Evolutionary conservation across 2,113 vertebrate species (phyloP).

Genomic region (Callorhinus ursinus): DNA sequence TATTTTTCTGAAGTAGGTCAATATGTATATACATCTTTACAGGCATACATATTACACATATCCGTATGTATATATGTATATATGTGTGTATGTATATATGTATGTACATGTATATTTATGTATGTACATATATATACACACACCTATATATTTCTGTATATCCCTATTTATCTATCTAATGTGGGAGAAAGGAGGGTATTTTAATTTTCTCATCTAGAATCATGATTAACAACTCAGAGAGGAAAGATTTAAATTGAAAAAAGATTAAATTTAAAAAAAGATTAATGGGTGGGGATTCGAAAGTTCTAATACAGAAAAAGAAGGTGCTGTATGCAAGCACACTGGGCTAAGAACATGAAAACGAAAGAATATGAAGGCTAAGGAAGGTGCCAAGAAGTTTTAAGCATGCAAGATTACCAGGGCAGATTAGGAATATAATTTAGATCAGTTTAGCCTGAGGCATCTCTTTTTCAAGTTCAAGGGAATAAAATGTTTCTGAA

Average conservation of each 20-base stretch:
- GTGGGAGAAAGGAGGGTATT: not conserved
- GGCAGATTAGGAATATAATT: constrained; percentile 10
- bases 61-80: not conserved
- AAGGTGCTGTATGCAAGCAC: not conserved
- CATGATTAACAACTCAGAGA: not conserved
- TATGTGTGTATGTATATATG: too few relatives aligned
- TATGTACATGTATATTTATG: not conserved
- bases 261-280: not conserved
- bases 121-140: not conserved
- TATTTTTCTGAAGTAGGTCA: not conserved
- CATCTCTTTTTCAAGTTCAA: constrained; percentile 35
- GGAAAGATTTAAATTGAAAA: not conserved
- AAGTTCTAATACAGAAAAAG: not conserved
- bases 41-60: not conserved
- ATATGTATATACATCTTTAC: not conserved
- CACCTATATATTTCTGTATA: not conserved
- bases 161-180: not conserved
- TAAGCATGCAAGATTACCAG: not conserved
- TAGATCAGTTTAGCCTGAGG: not conserved
- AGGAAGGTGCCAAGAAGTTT: not conserved
- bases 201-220: not conserved
- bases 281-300: not conserved
- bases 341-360: not conserved
- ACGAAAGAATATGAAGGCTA: not conserved
- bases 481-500: not conserved